A percentile compares a stretch with the other conserved stretches of the same genome.
Conservation (phyloP, 30 jellyfish, hydroid and myxozoan species). For the Aurelia coerulea region DNA sequence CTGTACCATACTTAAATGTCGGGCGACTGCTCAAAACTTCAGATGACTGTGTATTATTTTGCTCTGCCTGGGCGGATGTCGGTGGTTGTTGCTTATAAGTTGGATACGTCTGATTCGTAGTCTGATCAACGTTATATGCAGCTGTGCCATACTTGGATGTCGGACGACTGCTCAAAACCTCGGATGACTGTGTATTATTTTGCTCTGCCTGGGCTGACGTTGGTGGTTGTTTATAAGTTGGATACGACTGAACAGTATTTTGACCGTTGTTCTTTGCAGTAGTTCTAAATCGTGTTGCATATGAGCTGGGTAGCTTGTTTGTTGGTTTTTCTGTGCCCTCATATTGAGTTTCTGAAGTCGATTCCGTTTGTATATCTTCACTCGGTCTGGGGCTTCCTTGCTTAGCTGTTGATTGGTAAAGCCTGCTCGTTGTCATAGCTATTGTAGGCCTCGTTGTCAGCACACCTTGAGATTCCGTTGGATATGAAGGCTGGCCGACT, state of each 20-base stretch:
- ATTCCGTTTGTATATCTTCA: not conserved
- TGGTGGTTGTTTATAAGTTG: not conserved
- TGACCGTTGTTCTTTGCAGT: constrained; percentile 7
- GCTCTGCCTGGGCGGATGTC: not conserved
- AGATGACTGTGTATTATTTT: not conserved
- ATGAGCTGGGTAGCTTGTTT: constrained; percentile 6
- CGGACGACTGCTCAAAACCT: not conserved
- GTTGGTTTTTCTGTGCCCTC: not conserved
- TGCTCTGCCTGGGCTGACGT: not conserved
- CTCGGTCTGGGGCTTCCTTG: not conserved
- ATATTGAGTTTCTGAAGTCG: not conserved
- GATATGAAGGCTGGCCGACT: not conserved
- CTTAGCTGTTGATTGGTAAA: constrained; percentile 12
- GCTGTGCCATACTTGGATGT: constrained; percentile 6
- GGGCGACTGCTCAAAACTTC: not conserved
- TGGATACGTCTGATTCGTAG: not conserved
- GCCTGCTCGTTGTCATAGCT: constrained; percentile 17
- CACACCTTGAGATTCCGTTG: not conserved
- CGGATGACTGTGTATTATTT: not conserved
- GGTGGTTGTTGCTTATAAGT: not conserved
- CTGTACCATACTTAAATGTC: not conserved
- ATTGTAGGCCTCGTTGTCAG: not conserved
- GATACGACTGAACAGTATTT: not conserved
- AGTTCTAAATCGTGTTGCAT: not conserved
- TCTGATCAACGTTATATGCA: not conserved